Base-by-base conservation (phyloP, 2,797 vertebrate genomes). In the Delichon dasypus region DNA sequence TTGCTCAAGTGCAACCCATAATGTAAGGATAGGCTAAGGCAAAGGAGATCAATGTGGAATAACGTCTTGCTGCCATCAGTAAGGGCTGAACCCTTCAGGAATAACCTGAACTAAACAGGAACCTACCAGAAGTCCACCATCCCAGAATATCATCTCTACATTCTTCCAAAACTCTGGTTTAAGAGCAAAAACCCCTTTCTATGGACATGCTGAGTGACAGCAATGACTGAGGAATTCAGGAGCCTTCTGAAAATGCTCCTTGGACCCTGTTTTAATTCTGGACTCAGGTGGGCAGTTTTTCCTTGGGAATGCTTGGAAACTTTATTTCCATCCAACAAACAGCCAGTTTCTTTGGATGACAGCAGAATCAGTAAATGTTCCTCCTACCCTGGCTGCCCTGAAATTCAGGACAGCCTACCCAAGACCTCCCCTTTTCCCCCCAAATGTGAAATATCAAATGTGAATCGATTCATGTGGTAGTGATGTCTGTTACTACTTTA, bases 1-100 rank as follows among this genome's bases (percentile, higher is more conserved):
- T 72, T 60, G 12, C n/a, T 44, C 27, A 64, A n/a, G 38, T 80
- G 68, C 25, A 68, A 45, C 38, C 18, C 12, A 2, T 36, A 62
- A 45, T 7, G 25, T 38, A 54, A 71, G 16, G 57, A 36, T 0
- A 47, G 20, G 45, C 20, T 65, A 77, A 55, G 6, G n/a, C 60
- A 68, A 91, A 50, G 18, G 45, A 42, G 53, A 16, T 34, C 8
- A 58, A 55, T 29, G 16, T 48, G 77, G 51, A 61, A 11, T 47
- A 84, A 54, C 10, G 32, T 50, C 57, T 55, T 65, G 54, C 21
- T 54, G 79, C 62, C 34, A 38, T 67, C 71, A 67, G 40, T 4
- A 75, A 81, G 36, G 57, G 36, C 27, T 51, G 44, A 75, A 72
- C 78, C 81, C 58, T 72, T 93, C 76, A 72, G 47, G 44, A 84